Conservation (phyloP, 2,113 vertebrate species). For the Scophthalmus maximus region DNA sequence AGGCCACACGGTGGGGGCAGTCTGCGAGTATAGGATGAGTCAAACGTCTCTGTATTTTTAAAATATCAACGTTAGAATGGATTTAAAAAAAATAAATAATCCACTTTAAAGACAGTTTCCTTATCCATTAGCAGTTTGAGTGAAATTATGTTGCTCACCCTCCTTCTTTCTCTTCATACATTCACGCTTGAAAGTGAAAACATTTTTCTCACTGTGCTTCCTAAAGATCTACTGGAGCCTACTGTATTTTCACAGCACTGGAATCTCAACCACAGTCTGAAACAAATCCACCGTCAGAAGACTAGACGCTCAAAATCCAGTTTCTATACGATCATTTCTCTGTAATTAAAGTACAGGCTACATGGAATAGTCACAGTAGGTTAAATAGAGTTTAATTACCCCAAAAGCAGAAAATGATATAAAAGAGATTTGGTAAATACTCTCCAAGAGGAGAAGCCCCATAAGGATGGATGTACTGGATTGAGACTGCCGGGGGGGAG, state of each 20-base stretch:
- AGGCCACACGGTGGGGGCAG: conserved; percentile 36
- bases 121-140: neutral
- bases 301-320: conserved; percentile 31
- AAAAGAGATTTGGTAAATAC: conserved; percentile 26
- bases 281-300: conserved; percentile 2
- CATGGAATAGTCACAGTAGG: conserved; percentile 26
- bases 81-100: too few species aligned
- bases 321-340: conserved; percentile 10
- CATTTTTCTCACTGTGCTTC: neutral
- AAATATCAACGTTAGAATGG: too few species aligned
- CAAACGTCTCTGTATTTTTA: conserved; percentile 49
- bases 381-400: conserved; percentile 33
- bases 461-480: conserved; percentile 37
- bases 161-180: neutral
- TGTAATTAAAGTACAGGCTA: conserved; percentile 53
- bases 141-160: neutral
- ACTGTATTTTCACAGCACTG: neutral
- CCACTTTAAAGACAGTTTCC: neutral
- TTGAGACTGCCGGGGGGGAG: conserved; percentile 54
- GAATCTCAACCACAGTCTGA: conserved; percentile 3
- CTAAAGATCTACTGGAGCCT: neutral
- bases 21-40: conserved; percentile 44
- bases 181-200: too few species aligned
- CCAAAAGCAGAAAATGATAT: conserved; percentile 19
- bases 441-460: conserved; percentile 41